Evolutionary conservation across 2,797 vertebrate species (phyloP), one percentile per base, ranked within the genome.

Genomic region (Ptychobarbus kaznakovi): DNA sequence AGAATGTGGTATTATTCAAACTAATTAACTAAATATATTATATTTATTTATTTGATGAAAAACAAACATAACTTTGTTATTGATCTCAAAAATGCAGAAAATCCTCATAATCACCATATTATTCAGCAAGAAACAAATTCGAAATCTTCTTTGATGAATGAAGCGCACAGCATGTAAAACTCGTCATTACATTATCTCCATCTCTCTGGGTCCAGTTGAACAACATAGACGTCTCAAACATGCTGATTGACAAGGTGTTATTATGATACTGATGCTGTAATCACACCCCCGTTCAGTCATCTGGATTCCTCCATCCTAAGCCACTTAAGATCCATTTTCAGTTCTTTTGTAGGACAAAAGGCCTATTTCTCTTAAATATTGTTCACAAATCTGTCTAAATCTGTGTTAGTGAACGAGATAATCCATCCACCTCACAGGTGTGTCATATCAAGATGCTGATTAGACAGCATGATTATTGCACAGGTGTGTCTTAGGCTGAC

Each of bases 291-390:
- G n/a, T 82, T 82, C 53, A 35, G 40, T 61, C 32, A 73, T 46
- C 68, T 22, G 40, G 22, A 69, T 70, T 56, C 20, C 46, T 25
- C 22, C 22, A 40, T 70, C 38, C 61, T 58, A 18, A 82, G 38
- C 51, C 80, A 61, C n/a, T 82, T 58, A 70, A 70, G n/a, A 58
- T 46, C 38, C 18, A 61, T 82, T 61, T 82, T 61, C 18, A 56
- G 9, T 28, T 56, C 4, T 25, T 11, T 25, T 69, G 35, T 42
- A 42, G 38, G 12, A 77, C 35, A 32, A 32, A 32, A 32, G 32
- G 32, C 32, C 32, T 32, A 32, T 32, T 32, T 32, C 32, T 32
- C 32, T 32, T 2, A 32, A 32, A 32, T 32, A 32, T 32, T 32
- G 32, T 32, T 32, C 32, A 32, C 32, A 32, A 32, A 32, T 32